A percentile compares a stretch with the other conserved stretches of the same genome.
Evolutionary conservation across 1,140 invertebrate species (phyloP).

Genomic region (Drosophila arawakana): DNA sequence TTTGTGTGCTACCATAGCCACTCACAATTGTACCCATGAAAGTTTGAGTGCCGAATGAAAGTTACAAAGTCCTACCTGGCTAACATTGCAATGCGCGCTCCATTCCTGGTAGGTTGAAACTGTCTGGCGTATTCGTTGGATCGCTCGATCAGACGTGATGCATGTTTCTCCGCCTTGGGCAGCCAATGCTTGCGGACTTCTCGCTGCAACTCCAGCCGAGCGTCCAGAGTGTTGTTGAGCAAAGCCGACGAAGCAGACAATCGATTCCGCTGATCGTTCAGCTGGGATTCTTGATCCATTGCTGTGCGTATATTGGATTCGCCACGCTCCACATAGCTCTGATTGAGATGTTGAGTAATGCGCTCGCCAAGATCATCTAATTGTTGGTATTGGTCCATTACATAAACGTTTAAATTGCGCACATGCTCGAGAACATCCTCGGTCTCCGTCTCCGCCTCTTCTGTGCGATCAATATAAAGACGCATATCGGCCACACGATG

Average conservation of each 20-base stretch:
- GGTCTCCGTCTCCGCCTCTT: conserved; percentile 84
- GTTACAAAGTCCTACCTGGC: conserved; percentile 80
- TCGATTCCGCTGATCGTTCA: conserved; percentile 52
- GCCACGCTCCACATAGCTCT: conserved; percentile 52
- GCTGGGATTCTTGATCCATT: conserved; percentile 35
- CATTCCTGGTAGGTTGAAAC: conserved; percentile 81
- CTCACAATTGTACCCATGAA: too few species aligned
- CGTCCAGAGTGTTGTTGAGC: conserved; percentile 59
- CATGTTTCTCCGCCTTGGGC: conserved; percentile 88
- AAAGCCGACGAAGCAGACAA: conserved; percentile 32
- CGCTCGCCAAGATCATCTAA: conserved; percentile 46
- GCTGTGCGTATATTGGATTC: conserved; percentile 46
- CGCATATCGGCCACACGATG: conserved; percentile 75
- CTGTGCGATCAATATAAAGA: conserved; percentile 78
- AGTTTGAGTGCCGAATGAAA: too few species aligned
- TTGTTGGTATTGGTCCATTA: conserved; percentile 62
- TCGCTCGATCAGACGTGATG: conserved; percentile 87
- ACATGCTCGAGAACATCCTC: conserved; percentile 85
- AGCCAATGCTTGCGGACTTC: conserved; percentile 79
- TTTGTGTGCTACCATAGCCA: too few species aligned
- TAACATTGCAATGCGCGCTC: conserved; percentile 77
- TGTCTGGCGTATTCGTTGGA: conserved; percentile 87
- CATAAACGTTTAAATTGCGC: conserved; percentile 67
- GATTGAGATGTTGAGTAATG: conserved; percentile 60
- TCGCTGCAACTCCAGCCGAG: conserved; percentile 61